Evolutionary conservation across 2,113 vertebrate genomes (phyloP).

Genomic region (Sceloporus undulatus): DNA sequence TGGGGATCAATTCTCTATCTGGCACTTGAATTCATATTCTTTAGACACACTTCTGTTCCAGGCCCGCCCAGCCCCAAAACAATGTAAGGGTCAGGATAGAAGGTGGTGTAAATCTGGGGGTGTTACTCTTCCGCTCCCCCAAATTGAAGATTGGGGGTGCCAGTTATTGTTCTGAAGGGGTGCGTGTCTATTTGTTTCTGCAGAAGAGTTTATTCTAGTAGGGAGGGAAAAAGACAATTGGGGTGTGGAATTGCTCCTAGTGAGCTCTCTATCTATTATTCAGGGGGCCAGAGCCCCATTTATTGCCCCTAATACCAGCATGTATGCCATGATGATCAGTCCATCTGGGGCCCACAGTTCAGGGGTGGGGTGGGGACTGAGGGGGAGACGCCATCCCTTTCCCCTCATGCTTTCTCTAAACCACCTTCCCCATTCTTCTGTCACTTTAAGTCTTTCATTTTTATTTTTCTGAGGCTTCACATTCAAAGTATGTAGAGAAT

Average conservation of each 20-base stretch:
- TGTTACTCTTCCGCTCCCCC: not conserved
- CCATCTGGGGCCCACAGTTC: not conserved
- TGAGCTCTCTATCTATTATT: conserved; percentile 2
- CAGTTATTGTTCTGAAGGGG: not conserved
- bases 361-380: not conserved
- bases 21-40: conserved; percentile 13
- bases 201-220: not conserved
- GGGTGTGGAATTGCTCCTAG: not conserved
- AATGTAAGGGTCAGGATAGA: not conserved
- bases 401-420: not conserved
- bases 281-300: not conserved
- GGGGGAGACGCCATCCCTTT: not conserved
- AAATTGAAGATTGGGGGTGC: not conserved
- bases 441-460: not conserved
- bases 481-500: not conserved
- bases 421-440: not conserved
- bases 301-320: conserved; percentile 25
- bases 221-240: not conserved
- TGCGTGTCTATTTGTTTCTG: not conserved
- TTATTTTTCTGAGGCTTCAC: not conserved
- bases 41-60: not conserved
- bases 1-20: conserved; percentile 4
- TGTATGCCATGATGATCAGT: conserved; percentile 18
- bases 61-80: not conserved
- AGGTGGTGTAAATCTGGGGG: not conserved